A percentile compares a stretch with the other conserved stretches of the same genome.
Conservation (phyloP, 2,888 invertebrate species). For the Prosapia bicincta region DNA sequence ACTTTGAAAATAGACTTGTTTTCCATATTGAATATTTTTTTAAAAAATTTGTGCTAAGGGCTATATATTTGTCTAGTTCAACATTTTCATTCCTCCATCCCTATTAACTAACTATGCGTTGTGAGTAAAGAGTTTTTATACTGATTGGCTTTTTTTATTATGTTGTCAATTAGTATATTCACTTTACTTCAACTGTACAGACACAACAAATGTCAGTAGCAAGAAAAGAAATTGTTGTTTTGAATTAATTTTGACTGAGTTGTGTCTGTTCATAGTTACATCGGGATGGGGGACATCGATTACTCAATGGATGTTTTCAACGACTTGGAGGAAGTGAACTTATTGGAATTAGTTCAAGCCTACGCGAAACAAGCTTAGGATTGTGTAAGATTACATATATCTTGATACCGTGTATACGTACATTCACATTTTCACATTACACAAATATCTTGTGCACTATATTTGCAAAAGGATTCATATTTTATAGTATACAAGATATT, state of each 20-base stretch:
- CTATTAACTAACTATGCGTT: neutral
- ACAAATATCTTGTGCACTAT: too few species aligned
- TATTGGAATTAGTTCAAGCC: neutral
- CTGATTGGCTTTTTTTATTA: neutral
- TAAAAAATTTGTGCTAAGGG: too few species aligned
- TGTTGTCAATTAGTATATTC: neutral
- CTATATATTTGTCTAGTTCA: too few species aligned
- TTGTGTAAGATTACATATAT: neutral
- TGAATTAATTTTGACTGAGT: conserved; percentile 22
- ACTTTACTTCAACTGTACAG: conserved; percentile 4
- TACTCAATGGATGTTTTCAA: conserved; percentile 37
- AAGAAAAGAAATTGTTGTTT: neutral
- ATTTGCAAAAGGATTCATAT: too few species aligned
- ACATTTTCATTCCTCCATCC: neutral
- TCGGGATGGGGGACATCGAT: conserved; percentile 35
- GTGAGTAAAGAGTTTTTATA: neutral
- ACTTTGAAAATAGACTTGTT: too few species aligned
- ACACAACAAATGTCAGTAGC: conserved; percentile 30
- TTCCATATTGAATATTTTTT: too few species aligned
- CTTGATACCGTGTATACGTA: neutral
- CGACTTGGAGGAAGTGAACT: conserved; percentile 32
- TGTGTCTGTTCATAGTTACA: conserved; percentile 34
- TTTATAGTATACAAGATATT: too few species aligned
- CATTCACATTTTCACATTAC: neutral
- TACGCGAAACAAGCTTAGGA: neutral